Evolutionary conservation across 2,888 invertebrate genomes (phyloP).

Genomic region (Chesias legatella): DNA sequence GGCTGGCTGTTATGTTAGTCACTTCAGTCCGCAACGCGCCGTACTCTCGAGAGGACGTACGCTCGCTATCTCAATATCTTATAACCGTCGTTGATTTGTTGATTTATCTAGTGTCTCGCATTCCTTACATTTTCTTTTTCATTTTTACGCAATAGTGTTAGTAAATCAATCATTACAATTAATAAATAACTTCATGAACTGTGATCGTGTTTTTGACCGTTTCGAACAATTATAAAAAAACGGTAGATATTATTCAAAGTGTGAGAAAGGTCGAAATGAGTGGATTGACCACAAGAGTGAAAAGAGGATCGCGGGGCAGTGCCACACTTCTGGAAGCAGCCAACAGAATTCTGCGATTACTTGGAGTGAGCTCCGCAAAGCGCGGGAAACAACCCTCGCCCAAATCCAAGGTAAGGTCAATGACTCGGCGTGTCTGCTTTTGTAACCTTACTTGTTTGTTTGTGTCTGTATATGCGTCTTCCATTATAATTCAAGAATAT

Average conservation of each 20-base stretch:
- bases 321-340: conserved; percentile 78
- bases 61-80: conserved; percentile 36
- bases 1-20: conserved; percentile 13
- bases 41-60: conserved; percentile 53
- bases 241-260: conserved; percentile 55
- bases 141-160: conserved; percentile 33
- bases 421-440: conserved; percentile 53
- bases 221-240: conserved; percentile 65
- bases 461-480: conserved; percentile 27
- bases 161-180: conserved; percentile 26
- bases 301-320: conserved; percentile 79
- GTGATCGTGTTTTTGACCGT: conserved; percentile 64
- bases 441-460: conserved; percentile 43
- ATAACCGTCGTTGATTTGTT: conserved; percentile 43
- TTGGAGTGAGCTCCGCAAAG: conserved; percentile 76
- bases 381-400: conserved; percentile 79
- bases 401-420: conserved; percentile 77
- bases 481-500: conserved; percentile 8
- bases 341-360: conserved; percentile 76
- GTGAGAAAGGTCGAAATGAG: conserved; percentile 76
- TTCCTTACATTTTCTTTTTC: conserved; percentile 40
- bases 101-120: conserved; percentile 47
- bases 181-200: conserved; percentile 59
- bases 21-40: conserved; percentile 67
- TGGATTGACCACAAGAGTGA: conserved; percentile 77